Percentiles rank a stretch among this genome's conserved stretches.
Conservation (phyloP, 2,113 vertebrate species). For the Microtus pennsylvanicus region DNA sequence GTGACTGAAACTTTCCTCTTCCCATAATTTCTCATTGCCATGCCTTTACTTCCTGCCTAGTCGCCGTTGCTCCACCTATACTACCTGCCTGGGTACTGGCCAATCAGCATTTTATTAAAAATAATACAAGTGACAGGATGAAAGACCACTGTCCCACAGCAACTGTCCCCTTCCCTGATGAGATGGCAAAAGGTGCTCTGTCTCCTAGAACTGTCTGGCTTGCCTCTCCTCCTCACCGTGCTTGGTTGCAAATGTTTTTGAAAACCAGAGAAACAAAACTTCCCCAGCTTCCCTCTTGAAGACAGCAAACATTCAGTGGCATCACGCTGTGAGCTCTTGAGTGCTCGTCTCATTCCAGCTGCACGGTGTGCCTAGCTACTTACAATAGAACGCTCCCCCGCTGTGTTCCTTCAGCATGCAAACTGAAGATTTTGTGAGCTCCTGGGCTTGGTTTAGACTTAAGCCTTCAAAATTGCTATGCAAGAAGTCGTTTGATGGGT, state of each 20-base stretch:
- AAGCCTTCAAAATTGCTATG: not conserved
- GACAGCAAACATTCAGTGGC: not conserved
- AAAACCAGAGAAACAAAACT: conserved; percentile 39
- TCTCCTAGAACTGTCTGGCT: not conserved
- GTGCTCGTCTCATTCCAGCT: not conserved
- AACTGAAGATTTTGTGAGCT: not conserved
- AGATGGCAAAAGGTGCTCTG: not conserved
- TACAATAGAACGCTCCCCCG: conserved; percentile 12
- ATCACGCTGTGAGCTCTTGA: not conserved
- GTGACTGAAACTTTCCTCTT: no score
- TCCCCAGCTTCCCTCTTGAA: conserved; percentile 47
- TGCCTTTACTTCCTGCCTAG: no score
- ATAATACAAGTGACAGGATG: no score
- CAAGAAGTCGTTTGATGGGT: not conserved
- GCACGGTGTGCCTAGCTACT: not conserved
- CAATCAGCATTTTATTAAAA: no score
- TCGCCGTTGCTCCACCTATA: no score
- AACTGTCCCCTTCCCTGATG: not conserved
- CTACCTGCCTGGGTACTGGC: no score
- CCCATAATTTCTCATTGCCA: no score
- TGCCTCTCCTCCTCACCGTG: not conserved
- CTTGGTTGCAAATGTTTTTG: conserved; percentile 34
- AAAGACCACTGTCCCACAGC: no score
- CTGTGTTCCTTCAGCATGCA: not conserved
- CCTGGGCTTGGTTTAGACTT: not conserved